Evolutionary conservation across 2,888 invertebrate genomes (phyloP).

Genomic region (Atethmia centrago): DNA sequence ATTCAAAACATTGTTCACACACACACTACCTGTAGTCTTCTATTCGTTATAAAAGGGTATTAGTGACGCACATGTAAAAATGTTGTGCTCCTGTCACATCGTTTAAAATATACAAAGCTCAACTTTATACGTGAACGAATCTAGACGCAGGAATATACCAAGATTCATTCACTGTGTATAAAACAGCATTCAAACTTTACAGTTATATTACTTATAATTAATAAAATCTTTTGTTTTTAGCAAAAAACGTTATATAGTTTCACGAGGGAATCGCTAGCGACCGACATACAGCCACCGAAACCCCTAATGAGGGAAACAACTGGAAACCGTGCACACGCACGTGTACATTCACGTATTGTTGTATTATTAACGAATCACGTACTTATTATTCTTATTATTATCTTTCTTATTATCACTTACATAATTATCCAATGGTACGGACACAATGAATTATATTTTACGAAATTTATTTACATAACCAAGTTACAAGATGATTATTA

Average conservation of each 20-base stretch:
- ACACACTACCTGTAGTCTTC: neutral
- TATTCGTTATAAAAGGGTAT: slow-evolving; percentile 16
- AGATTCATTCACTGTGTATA: neutral
- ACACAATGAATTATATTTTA: slow-evolving; percentile 16
- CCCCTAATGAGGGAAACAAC: neutral
- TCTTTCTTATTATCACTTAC: too few species aligned
- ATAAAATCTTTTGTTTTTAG: too few species aligned
- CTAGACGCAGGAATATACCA: slow-evolving; percentile 14
- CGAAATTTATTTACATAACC: too few species aligned
- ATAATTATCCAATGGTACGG: neutral
- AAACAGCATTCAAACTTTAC: neutral
- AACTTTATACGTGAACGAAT: neutral
- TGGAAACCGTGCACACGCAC: neutral
- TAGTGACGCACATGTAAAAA: slow-evolving; percentile 24
- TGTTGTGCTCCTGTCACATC: slow-evolving; percentile 23
- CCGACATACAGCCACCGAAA: neutral
- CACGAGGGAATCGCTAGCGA: neutral
- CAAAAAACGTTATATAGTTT: neutral
- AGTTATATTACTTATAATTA: too few species aligned
- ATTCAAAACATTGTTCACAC: neutral
- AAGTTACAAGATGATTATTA: too few species aligned
- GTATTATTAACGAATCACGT: too few species aligned
- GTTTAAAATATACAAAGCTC: slow-evolving; percentile 4
- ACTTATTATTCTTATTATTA: too few species aligned
- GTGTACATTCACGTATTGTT: neutral